phyloP scores from a whole-genome alignment of 2,113 vertebrate genomes.

The Zosterops pallidus region DNA sequence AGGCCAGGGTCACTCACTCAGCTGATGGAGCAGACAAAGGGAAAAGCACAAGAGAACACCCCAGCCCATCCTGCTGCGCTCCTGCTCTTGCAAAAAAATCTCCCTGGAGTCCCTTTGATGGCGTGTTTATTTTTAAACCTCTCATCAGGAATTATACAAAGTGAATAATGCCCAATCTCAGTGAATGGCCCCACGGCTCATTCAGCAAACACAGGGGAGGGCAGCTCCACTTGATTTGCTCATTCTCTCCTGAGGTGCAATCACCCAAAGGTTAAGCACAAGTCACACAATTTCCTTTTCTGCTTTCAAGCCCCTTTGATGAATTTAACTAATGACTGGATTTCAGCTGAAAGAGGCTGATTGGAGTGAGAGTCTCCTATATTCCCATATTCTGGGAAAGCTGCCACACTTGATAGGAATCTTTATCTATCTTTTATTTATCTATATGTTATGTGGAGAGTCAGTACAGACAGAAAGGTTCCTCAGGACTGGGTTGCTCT shows the following conservation, averaged over 20 bases:
- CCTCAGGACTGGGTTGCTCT: background rate
- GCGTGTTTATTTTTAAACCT: constrained; percentile 46
- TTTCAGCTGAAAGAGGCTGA: constrained; percentile 50
- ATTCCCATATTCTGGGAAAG: background rate
- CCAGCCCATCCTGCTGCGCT: background rate
- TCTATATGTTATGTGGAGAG: background rate
- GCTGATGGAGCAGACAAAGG: background rate
- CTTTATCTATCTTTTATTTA: background rate
- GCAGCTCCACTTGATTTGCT: constrained; percentile 57
- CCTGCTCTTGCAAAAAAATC: background rate
- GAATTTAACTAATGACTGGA: constrained; percentile 47
- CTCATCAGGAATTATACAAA: constrained; percentile 5
- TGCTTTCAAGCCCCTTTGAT: constrained; percentile 48
- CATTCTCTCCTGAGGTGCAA: constrained; percentile 62
- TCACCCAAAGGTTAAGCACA: constrained; percentile 53
- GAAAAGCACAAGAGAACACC: background rate
- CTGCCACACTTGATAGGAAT: background rate
- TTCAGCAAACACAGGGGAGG: constrained; percentile 32
- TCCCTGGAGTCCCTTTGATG: background rate
- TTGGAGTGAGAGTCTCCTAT: background rate
- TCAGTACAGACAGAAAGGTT: background rate
- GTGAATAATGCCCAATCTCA: background rate
- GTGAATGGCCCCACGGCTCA: background rate
- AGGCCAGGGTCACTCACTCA: background rate
- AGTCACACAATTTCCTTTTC: constrained; percentile 45